Evolutionary conservation across 2,888 invertebrate species (phyloP).

Genomic region (Drosophila macrospina): DNA sequence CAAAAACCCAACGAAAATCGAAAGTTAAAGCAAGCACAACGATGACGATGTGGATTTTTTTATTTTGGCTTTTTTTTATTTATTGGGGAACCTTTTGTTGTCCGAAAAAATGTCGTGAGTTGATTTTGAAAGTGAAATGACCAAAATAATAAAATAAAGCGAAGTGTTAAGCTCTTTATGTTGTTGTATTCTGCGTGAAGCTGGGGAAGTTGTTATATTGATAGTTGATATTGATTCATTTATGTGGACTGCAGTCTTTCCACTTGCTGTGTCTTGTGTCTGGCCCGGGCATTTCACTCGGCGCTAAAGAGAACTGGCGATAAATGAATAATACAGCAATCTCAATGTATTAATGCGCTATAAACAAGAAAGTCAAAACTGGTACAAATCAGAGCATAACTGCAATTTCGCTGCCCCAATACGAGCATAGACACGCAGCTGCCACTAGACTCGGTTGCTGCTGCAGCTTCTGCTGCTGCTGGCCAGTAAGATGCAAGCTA

Average conservation of each 20-base stretch:
- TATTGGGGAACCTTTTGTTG: slow-evolving; percentile 55
- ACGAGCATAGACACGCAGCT: slow-evolving; percentile 50
- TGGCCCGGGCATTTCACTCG: slow-evolving; percentile 53
- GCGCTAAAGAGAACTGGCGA: slow-evolving; percentile 66
- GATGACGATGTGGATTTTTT: slow-evolving; percentile 69
- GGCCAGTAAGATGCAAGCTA: slow-evolving; percentile 37
- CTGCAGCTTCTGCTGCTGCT: slow-evolving; percentile 4
- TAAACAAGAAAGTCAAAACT: slow-evolving; percentile 85
- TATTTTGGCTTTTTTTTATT: slow-evolving; percentile 19
- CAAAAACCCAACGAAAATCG: slow-evolving; percentile 72
- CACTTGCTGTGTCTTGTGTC: slow-evolving; percentile 29
- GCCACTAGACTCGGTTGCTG: slow-evolving; percentile 21
- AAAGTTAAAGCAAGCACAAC: slow-evolving; percentile 67
- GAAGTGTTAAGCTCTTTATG: slow-evolving; percentile 4
- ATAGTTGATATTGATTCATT: slow-evolving; percentile 16
- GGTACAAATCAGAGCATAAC: slow-evolving; percentile 86
- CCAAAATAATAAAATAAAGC: slow-evolving; percentile 52
- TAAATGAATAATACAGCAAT: slow-evolving; percentile 81
- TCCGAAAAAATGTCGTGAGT: slow-evolving; percentile 64
- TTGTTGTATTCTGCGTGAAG: slow-evolving; percentile 12
- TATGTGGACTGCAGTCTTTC: slow-evolving; percentile 40
- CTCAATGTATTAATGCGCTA: slow-evolving; percentile 79
- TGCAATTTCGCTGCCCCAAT: slow-evolving; percentile 83
- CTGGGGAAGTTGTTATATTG: neutral
- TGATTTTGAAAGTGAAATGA: slow-evolving; percentile 81